Conservation (phyloP, 2,888 invertebrate genomes). For the Parnassius smintheus region DNA sequence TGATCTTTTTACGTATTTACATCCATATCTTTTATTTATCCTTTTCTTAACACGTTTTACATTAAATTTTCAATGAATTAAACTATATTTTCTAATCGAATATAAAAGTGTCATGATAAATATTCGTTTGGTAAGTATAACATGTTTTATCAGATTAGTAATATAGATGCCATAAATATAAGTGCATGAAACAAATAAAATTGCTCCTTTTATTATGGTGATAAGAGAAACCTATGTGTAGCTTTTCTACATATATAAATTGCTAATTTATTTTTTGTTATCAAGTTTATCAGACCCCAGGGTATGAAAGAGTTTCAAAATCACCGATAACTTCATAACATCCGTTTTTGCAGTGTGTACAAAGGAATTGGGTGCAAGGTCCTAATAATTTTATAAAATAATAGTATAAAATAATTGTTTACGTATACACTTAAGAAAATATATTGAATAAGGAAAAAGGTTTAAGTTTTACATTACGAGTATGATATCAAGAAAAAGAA, state of each 20-base stretch:
- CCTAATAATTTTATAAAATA: neutral
- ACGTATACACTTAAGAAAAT: too few species aligned
- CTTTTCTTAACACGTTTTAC: too few species aligned
- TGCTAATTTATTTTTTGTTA: conserved; percentile 24
- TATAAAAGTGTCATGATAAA: too few species aligned
- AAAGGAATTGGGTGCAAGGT: conserved; percentile 12
- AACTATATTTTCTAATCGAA: too few species aligned
- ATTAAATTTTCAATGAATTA: too few species aligned
- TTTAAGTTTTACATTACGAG: too few species aligned
- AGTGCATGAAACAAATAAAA: conserved; percentile 22
- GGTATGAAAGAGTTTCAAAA: conserved; percentile 20
- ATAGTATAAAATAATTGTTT: too few species aligned
- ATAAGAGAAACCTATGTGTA: conserved; percentile 17
- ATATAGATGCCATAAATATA: conserved; percentile 14
- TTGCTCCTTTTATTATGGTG: conserved; percentile 22
- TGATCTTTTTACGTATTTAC: too few species aligned
- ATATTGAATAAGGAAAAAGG: too few species aligned
- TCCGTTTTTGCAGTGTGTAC: conserved; percentile 16
- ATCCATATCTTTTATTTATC: too few species aligned
- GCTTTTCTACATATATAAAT: conserved; percentile 23
- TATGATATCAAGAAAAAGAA: too few species aligned
- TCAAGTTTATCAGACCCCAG: conserved; percentile 21
- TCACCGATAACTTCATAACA: conserved; percentile 19
- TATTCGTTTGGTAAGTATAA: too few species aligned
- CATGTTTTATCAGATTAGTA: conserved; percentile 5